Evolutionary conservation across 2,797 vertebrate genomes (phyloP), one percentile per base, ranked within the genome.

Genomic region (Luscinia megarhynchos): DNA sequence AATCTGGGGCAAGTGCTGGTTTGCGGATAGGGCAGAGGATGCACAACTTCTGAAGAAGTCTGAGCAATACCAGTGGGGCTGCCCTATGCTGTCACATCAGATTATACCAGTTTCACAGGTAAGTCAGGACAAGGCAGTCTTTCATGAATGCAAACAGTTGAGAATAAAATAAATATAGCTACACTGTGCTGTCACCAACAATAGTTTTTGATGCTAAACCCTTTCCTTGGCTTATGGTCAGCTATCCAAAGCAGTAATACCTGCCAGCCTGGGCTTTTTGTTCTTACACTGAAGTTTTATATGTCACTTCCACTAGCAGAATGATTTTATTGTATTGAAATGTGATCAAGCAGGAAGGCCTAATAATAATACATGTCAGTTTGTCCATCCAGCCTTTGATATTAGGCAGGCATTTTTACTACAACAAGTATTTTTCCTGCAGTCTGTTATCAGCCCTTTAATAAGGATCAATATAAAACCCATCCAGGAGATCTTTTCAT

Each of bases 401-500:
- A 88, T 38, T 45, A 89, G 55, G 67, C 63, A 91, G 85, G n/a
- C 14, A 78, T 90, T 90, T 93, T 86, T 72, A 73, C 68, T 93
- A 57, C 67, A 64, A 62, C 17, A 84, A 90, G 77, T 84, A 88
- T 84, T 80, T 94, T 94, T 80, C 83, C 91, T 93, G 87, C 78
- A 84, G 59, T 61, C 80, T 94, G 87, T 94, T 97, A 94, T 96
- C 94, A 94, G 74, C 41, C 70, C 41, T 90, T 93, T 94, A 93
- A 91, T 91, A 90, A 93, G 75, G 85, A 79, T 84, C 84, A 95
- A 84, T 95, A 93, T 86, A 92, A 95, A 95, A 91, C 41, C 40
- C 66, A 94, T 90, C 80, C 87, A 96, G 93, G 85, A 96, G 92
- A 95, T 79, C 85, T 95, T 96, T 96, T 96, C 93, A 96, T 96